Evolutionary conservation across 2,113 vertebrate genomes (phyloP).

Genomic region (Gymnocephalus cernua): DNA sequence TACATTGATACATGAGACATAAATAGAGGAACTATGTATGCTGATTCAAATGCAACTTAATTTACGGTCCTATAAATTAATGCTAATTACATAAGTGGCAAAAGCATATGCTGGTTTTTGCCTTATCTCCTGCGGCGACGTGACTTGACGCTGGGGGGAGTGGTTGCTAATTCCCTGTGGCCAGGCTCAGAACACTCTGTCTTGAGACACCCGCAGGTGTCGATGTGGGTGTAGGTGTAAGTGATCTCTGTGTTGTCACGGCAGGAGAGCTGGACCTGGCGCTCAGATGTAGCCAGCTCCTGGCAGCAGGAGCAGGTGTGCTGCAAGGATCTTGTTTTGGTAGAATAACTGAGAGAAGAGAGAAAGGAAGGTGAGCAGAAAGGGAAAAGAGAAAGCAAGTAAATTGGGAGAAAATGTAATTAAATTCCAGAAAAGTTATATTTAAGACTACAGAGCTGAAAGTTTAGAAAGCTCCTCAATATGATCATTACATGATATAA

Average conservation of each 20-base stretch:
- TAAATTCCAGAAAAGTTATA: not conserved
- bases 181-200: constrained; percentile 46
- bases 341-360: constrained; percentile 67
- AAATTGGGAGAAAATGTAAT: not conserved
- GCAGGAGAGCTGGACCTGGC: constrained; percentile 69
- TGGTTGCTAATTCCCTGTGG: not conserved
- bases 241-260: constrained; percentile 53
- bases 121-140: constrained; percentile 31
- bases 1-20: constrained; percentile 22
- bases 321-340: constrained; percentile 43
- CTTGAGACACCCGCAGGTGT: constrained; percentile 71
- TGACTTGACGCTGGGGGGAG: not conserved
- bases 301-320: constrained; percentile 80
- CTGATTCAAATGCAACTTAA: not conserved
- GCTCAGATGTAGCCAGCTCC: constrained; percentile 63
- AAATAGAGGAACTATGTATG: constrained; percentile 45
- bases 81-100: not conserved
- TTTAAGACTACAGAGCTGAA: not conserved
- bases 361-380: not conserved
- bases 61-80: not conserved
- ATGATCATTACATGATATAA: not conserved
- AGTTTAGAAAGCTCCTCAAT: not conserved
- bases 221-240: constrained; percentile 72
- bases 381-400: not conserved
- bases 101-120: not conserved